Evolutionary conservation across 1,140 invertebrate species (phyloP).

Genomic region (Zaprionus inermis): DNA sequence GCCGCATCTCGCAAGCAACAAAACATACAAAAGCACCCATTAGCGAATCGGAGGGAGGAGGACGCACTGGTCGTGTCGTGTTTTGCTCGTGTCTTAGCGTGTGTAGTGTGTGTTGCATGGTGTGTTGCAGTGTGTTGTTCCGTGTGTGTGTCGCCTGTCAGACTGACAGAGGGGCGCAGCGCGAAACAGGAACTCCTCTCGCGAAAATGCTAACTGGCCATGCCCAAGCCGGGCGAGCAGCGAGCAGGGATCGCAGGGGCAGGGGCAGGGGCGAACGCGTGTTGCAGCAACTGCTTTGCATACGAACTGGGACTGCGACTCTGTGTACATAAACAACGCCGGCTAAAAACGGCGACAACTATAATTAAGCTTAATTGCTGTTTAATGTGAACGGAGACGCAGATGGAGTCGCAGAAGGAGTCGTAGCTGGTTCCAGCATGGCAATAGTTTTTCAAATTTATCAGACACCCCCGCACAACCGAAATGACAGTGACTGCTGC

Average conservation of each 20-base stretch:
- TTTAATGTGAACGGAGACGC: constrained; percentile 67
- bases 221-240: constrained; percentile 8
- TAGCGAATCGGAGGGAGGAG: constrained; percentile 55
- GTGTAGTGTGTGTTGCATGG: constrained; percentile 13
- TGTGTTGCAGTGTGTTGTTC: constrained; percentile 15
- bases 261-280: constrained; percentile 18
- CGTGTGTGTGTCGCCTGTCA: constrained; percentile 30
- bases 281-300: constrained; percentile 72
- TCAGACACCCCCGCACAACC: constrained; percentile 45
- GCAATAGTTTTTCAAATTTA: constrained; percentile 41
- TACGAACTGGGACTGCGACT: constrained; percentile 62
- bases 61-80: constrained; percentile 70
- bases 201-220: constrained; percentile 64
- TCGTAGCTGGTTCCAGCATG: background rate
- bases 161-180: constrained; percentile 53
- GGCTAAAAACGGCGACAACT: constrained; percentile 81
- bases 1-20: constrained; percentile 53
- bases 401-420: background rate
- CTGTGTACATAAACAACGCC: constrained; percentile 54
- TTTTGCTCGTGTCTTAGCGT: constrained; percentile 62
- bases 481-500: constrained; percentile 34
- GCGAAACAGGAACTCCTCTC: constrained; percentile 70
- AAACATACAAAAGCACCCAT: constrained; percentile 74
- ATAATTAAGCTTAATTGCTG: constrained; percentile 83
- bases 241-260: background rate